Evolutionary conservation across 23 tunicate species (phyloP).

Genomic region (Styela plicata): DNA sequence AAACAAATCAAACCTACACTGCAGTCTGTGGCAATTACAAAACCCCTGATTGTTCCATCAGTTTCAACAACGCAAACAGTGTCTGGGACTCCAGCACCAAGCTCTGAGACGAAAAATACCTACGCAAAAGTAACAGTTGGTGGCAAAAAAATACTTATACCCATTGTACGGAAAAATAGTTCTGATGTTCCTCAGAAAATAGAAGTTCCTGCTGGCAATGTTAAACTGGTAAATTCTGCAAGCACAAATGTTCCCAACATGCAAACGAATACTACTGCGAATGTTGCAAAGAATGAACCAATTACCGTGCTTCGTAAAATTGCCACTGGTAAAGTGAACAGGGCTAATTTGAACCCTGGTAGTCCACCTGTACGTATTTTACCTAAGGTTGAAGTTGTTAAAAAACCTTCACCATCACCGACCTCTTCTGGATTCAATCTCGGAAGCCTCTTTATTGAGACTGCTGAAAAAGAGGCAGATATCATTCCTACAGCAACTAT

Average conservation of each 20-base stretch:
- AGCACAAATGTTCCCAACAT: background rate
- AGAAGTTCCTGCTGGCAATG: background rate
- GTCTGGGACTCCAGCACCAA: background rate
- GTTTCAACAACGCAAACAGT: background rate
- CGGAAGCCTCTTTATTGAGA: slow-evolving; percentile 68
- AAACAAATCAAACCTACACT: background rate
- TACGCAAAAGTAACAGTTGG: slow-evolving; percentile 12
- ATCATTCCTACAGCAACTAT: slow-evolving; percentile 36
- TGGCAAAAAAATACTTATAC: slow-evolving; percentile 9
- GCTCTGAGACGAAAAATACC: background rate
- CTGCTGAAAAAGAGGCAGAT: slow-evolving; percentile 57
- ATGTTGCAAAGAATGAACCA: background rate
- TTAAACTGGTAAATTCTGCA: background rate
- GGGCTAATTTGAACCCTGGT: background rate
- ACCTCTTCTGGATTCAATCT: slow-evolving; percentile 27
- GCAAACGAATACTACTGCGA: background rate
- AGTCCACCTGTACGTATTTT: background rate
- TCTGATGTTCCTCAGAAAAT: background rate
- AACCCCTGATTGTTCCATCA: background rate
- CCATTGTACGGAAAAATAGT: background rate
- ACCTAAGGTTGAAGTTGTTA: background rate
- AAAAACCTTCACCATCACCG: background rate
- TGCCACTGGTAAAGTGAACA: background rate
- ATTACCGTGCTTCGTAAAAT: background rate
- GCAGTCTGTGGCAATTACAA: background rate